Conservation (phyloP, 1,140 invertebrate species). For the Lordiphosa collinella region DNA sequence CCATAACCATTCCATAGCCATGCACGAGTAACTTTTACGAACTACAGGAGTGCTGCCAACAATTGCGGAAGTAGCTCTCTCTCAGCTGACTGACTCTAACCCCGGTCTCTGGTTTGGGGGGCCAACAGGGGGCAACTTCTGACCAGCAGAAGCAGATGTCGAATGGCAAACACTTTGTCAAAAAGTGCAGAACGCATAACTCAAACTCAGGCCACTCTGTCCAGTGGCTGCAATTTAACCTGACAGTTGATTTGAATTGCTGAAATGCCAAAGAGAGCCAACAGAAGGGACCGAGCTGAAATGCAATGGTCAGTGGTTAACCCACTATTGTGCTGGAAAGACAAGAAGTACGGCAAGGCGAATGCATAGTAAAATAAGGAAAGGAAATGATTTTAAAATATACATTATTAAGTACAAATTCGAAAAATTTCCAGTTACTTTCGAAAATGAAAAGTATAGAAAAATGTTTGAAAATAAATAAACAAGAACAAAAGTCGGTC, state of each 20-base stretch:
- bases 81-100: slow-evolving; percentile 17
- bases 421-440: too few relatives aligned
- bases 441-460: too few relatives aligned
- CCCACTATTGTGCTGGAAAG: slow-evolving; percentile 33
- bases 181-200: slow-evolving; percentile 63
- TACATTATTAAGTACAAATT: too few relatives aligned
- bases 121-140: neutral
- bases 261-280: slow-evolving; percentile 11
- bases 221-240: slow-evolving; percentile 1
- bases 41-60: slow-evolving; percentile 2
- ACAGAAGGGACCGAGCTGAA: too few relatives aligned
- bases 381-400: neutral
- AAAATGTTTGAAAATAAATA: too few relatives aligned
- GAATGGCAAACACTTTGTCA: slow-evolving; percentile 69
- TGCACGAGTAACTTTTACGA: slow-evolving; percentile 48
- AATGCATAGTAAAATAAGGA: too few relatives aligned
- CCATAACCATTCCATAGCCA: slow-evolving; percentile 36
- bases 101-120: slow-evolving; percentile 3
- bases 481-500: too few relatives aligned
- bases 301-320: slow-evolving; percentile 20
- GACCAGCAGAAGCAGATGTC: slow-evolving; percentile 23
- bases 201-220: slow-evolving; percentile 46
- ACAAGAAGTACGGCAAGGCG: neutral
- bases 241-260: slow-evolving; percentile 52
- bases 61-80: slow-evolving; percentile 8